Evolutionary conservation across 2,113 vertebrate genomes (phyloP).

Genomic region (Cisticola juncidis): DNA sequence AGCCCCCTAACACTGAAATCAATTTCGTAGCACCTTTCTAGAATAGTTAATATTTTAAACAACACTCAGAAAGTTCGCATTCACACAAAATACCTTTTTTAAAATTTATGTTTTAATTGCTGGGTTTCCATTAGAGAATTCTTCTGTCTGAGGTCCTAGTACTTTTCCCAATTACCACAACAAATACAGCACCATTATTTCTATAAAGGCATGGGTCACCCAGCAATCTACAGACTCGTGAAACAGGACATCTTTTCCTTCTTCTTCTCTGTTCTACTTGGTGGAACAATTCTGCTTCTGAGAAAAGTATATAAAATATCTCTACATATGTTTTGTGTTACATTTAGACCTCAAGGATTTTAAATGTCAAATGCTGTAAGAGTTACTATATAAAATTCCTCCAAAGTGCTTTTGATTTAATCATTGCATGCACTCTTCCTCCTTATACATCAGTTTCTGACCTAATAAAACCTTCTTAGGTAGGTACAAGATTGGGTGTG

Average conservation of each 20-base stretch:
- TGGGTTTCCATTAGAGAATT: background rate
- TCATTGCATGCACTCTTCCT: rapidly evolving
- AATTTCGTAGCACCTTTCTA: background rate
- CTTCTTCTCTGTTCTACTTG: background rate
- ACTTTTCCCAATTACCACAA: background rate
- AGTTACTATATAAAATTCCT: background rate
- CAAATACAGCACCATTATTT: background rate
- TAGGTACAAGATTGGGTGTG: background rate
- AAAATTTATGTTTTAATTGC: background rate
- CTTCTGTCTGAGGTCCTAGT: background rate
- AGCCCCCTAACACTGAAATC: rapidly evolving
- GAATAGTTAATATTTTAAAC: background rate
- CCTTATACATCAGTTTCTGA: background rate
- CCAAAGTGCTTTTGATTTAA: background rate
- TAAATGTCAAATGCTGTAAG: background rate
- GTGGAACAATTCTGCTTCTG: background rate
- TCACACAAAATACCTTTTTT: background rate
- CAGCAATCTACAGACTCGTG: background rate
- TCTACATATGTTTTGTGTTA: background rate
- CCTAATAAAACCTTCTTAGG: background rate
- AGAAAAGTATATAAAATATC: background rate
- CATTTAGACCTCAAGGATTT: background rate
- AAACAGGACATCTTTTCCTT: background rate
- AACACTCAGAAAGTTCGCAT: background rate
- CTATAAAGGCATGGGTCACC: background rate